Base-by-base conservation (phyloP, 2,113 vertebrate species). In the Caranx ignobilis region DNA sequence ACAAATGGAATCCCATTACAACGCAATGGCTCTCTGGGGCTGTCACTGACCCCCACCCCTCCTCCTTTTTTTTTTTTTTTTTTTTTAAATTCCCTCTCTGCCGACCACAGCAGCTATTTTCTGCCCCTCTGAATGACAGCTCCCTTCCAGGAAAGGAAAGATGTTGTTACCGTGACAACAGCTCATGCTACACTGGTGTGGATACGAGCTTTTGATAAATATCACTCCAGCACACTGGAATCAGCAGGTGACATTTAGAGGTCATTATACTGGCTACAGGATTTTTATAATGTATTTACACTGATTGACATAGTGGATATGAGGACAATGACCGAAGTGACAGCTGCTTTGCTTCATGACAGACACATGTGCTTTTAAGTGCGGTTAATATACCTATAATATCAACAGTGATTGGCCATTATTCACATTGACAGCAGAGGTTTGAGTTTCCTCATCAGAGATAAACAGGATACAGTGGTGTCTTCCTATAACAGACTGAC, bases 331-430 rank as follows among this genome's bases (percentile, higher is more conserved):
- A 66, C 79, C 63, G 31, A 55, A 85, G 81, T 61, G 66, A 67
- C 84, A 80, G 84, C 66, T 69, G 82, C 63, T 75, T 56, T 62
- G 81, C 71, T 80, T 81, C 31, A 32, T 64, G 84, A 88, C 79
- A 70, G 82, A 85, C 83, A 85, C 72, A 26, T 92, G 92, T 94
- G 93, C 89, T 94, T 92, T 72, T 74, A 88, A 88, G 78, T 94
- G 90, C 78, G 82, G 77, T 79, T 70, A 82, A 84, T 87, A 89
- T 82, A 80, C 75, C 54, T 72, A 82, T 37, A 74, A 85, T 83
- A 88, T 91, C 84, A 93, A 94, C 94, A 95, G 94, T 92, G 91
- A 91, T 84, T 69, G 93, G 94, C 93, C 93, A 83, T 93, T 88
- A 56, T 91, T 90, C 85, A 92, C 89, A 91, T 83, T 79, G 79